Conservation (phyloP, 2,888 invertebrate species). For the Mythimna albipuncta region DNA sequence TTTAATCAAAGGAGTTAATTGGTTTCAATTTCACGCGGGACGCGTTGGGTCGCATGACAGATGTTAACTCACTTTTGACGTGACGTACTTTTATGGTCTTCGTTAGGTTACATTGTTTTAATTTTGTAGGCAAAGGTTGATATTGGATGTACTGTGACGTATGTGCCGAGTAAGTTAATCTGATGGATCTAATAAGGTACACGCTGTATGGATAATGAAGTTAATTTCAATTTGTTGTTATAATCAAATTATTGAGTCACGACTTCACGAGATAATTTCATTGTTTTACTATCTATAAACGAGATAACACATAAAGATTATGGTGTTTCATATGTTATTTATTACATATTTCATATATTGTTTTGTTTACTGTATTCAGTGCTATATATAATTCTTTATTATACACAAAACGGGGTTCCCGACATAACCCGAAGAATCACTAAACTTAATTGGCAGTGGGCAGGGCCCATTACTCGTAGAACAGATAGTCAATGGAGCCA, state of each 20-base stretch:
- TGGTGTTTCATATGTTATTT: too few relatives aligned
- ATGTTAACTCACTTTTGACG: constrained; percentile 41
- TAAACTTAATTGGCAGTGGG: too few relatives aligned
- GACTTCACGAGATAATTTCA: background rate
- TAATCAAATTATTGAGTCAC: background rate
- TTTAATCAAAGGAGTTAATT: constrained; percentile 66
- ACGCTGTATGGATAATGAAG: background rate
- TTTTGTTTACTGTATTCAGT: too few relatives aligned
- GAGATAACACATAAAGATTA: too few relatives aligned
- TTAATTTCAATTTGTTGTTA: background rate
- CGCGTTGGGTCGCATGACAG: constrained; percentile 42
- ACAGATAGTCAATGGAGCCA: too few relatives aligned
- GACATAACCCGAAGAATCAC: too few relatives aligned
- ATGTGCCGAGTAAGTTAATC: background rate
- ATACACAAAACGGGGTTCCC: too few relatives aligned
- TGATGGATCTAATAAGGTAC: constrained; percentile 14
- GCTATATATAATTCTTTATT: too few relatives aligned
- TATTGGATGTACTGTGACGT: background rate
- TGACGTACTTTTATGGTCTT: constrained; percentile 21
- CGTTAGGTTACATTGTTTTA: constrained; percentile 17
- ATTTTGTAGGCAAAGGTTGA: constrained; percentile 9
- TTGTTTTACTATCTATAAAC: background rate
- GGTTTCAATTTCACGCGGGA: constrained; percentile 58
- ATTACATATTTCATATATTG: too few relatives aligned
- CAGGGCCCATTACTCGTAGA: too few relatives aligned